phyloP scores from a whole-genome alignment of 2,797 vertebrate genomes.

The Pelobates cultripes region DNA sequence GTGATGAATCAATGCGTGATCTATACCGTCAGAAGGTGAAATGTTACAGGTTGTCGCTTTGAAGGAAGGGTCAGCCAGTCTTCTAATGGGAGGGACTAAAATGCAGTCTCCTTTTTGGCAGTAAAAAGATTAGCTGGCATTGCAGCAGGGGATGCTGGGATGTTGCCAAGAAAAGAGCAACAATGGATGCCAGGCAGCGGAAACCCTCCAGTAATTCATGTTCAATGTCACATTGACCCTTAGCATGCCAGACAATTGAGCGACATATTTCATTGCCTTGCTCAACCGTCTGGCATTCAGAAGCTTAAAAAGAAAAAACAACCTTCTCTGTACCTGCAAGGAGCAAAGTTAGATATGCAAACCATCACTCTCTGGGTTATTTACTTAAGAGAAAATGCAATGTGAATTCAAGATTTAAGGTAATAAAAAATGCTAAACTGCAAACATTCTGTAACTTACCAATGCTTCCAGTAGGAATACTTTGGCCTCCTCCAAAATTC shows the following conservation, averaged over 20 bases:
- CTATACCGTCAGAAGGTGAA: background rate
- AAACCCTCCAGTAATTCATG: background rate
- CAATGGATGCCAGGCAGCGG: background rate
- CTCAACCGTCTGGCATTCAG: no score
- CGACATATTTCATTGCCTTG: no score
- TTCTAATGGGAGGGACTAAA: background rate
- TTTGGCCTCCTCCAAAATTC: no score
- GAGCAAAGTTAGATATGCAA: no score
- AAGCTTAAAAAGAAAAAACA: background rate
- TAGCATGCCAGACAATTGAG: background rate
- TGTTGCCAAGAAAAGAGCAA: background rate
- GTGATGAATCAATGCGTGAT: background rate
- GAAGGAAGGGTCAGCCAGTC: background rate
- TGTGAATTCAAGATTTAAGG: no score
- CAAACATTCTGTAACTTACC: no score
- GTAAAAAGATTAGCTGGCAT: background rate
- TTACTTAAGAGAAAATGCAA: no score
- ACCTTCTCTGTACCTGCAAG: background rate
- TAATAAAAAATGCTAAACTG: no score
- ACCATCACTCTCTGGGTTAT: no score
- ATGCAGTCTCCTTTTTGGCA: background rate
- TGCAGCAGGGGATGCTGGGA: background rate
- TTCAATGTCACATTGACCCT: background rate
- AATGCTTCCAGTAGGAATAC: no score
- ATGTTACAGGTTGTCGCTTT: background rate